Evolutionary conservation across 2,888 invertebrate species (phyloP).

Genomic region (Desoria tigrina): DNA sequence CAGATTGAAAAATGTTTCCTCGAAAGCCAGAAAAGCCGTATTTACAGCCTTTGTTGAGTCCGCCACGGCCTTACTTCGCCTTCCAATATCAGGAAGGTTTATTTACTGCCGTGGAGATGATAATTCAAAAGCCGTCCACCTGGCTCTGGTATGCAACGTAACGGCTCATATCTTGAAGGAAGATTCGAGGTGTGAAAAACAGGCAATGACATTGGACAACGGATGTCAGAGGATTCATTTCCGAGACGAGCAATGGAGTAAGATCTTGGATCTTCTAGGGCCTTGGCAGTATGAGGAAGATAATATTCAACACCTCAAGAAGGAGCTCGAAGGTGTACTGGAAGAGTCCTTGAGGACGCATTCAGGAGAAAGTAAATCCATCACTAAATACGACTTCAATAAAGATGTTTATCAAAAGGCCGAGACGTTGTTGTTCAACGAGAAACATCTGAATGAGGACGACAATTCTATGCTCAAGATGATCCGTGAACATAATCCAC

Average conservation of each 20-base stretch:
- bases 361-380: too few species aligned
- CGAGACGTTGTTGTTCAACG: neutral
- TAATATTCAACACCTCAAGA: neutral
- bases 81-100: slow-evolving; percentile 4
- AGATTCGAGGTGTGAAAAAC: slow-evolving; percentile 1
- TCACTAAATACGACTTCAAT: slow-evolving; percentile 7
- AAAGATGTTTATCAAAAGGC: slow-evolving; percentile 4
- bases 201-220: neutral
- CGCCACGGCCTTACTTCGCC: neutral
- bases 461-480: neutral
- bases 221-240: neutral
- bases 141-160: slow-evolving; percentile 14
- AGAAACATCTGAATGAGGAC: neutral
- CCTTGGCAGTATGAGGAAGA: neutral
- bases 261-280: neutral
- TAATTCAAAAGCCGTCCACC: neutral
- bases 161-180: too few species aligned
- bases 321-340: neutral
- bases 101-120: neutral
- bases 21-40: too few species aligned
- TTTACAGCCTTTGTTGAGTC: too few species aligned
- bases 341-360: neutral
- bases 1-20: too few species aligned
- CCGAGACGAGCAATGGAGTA: neutral
- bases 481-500: neutral